Evolutionary conservation across 1,140 invertebrate genomes (phyloP).

Genomic region (Sipha flava): DNA sequence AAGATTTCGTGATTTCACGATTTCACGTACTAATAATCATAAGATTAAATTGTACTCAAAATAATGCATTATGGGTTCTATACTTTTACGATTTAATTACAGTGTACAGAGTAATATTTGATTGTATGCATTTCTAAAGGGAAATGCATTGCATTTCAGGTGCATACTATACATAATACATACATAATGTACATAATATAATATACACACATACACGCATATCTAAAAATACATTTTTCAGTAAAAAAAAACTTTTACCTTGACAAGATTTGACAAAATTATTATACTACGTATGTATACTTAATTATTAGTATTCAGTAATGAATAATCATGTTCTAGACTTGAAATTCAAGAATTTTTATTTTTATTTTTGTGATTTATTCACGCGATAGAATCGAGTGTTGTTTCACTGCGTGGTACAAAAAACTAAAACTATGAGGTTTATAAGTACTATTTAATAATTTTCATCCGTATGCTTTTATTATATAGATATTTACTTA

Average conservation of each 20-base stretch:
- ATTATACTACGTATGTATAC: neutral
- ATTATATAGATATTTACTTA: no score
- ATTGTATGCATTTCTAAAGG: neutral
- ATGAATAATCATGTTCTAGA: neutral
- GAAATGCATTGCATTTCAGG: no score
- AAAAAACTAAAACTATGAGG: no score
- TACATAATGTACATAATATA: no score
- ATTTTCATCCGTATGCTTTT: no score
- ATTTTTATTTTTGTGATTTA: neutral
- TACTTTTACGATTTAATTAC: neutral
- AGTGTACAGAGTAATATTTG: neutral
- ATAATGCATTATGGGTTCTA: no score
- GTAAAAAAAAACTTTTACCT: neutral
- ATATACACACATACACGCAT: neutral
- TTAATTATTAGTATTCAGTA: neutral
- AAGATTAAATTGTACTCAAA: no score
- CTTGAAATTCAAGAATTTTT: neutral
- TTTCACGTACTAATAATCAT: no score
- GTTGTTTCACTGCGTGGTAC: no score
- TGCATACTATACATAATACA: no score
- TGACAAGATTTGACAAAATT: neutral
- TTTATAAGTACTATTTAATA: no score
- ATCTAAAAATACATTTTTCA: no score
- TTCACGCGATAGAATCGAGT: neutral
- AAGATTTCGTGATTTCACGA: neutral